These are phyloP conservation scores for Elgaria multicarinata DNA, from an alignment of 2,113 vertebrate species.

Conservation along the genomic window DNA sequence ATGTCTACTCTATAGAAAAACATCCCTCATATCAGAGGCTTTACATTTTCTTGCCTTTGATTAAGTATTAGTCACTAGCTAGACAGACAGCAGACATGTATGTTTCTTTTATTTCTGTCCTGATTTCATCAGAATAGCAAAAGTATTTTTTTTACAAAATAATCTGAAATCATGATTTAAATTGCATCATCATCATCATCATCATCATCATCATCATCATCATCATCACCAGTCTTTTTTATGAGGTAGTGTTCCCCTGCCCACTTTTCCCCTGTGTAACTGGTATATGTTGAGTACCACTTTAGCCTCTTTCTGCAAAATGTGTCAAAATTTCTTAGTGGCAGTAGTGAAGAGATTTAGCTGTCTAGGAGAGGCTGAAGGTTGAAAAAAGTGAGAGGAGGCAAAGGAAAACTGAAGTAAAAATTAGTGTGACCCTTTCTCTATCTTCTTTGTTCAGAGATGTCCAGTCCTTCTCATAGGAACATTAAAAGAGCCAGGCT, in stretches of 20 bases:
- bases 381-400: conserved; percentile 22
- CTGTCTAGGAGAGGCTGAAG: conserved; percentile 31
- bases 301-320: background rate
- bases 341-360: background rate
- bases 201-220: background rate
- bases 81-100: background rate
- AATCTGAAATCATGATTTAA: background rate
- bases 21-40: background rate
- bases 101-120: background rate
- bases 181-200: background rate
- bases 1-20: background rate
- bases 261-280: too few relatives aligned
- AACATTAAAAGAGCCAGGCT: too few relatives aligned
- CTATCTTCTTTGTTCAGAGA: background rate
- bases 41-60: background rate
- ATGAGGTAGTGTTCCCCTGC: background rate
- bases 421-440: background rate
- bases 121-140: background rate
- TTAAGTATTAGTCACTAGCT: background rate
- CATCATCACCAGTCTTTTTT: background rate
- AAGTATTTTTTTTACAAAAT: background rate
- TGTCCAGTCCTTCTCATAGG: background rate
- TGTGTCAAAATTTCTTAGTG: background rate
- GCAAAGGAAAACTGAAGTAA: background rate
- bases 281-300: background rate